A percentile compares a stretch with the other conserved stretches of the same genome.
Evolutionary conservation across 2,113 vertebrate genomes (phyloP).

Genomic region (Corythoichthys haematopterus): DNA sequence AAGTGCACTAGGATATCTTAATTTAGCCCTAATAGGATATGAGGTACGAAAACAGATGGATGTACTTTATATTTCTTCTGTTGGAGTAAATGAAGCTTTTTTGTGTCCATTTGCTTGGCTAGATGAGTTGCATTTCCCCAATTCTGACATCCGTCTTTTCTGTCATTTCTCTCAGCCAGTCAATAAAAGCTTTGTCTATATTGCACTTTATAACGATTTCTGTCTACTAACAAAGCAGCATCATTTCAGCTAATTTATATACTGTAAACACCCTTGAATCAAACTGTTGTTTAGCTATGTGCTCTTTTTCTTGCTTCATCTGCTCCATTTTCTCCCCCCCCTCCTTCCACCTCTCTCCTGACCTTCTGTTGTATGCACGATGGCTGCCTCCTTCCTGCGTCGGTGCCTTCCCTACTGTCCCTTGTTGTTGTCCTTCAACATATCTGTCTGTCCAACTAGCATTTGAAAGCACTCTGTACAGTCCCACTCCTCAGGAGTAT

Average conservation of each 20-base stretch:
- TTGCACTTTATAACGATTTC: conserved; percentile 23
- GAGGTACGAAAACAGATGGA: background rate
- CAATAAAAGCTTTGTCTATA: conserved; percentile 15
- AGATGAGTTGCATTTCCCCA: background rate
- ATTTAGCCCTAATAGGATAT: no score
- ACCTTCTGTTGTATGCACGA: conserved; percentile 52
- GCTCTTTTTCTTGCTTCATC: conserved; percentile 66
- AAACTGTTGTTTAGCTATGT: conserved; percentile 40
- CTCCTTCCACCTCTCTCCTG: conserved; percentile 36
- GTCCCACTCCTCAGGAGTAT: conserved; percentile 82
- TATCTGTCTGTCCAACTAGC: conserved; percentile 71
- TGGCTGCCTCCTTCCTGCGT: conserved; percentile 46
- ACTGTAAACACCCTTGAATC: conserved; percentile 18
- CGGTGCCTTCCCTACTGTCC: conserved; percentile 33
- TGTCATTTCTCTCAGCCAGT: background rate
- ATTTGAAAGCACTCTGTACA: conserved; percentile 90
- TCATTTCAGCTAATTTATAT: conserved; percentile 5
- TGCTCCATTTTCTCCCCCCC: conserved; percentile 49
- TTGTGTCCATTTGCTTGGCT: background rate
- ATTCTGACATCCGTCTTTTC: conserved; percentile 13
- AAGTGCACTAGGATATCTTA: no score
- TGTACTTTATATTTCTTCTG: background rate
- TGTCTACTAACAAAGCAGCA: conserved; percentile 35
- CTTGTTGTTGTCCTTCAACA: conserved; percentile 39
- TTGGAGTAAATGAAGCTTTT: background rate